Evolutionary conservation across 2,888 invertebrate species (phyloP).

Genomic region (Perizoma flavofasciatum): DNA sequence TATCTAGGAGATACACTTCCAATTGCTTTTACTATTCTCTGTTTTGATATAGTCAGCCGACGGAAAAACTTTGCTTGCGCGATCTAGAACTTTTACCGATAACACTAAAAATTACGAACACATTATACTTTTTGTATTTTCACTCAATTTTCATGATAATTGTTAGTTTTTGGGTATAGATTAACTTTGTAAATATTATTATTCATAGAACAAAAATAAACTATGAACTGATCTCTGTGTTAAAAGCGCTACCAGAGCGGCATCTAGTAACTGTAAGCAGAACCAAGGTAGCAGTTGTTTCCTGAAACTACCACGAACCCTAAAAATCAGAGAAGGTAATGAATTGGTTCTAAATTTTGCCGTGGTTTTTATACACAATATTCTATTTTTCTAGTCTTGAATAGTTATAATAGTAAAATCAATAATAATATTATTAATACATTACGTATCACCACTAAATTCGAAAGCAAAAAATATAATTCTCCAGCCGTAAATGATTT

Average conservation of each 20-base stretch:
- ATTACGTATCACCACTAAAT: too few species aligned
- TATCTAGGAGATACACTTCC: slow-evolving; percentile 74
- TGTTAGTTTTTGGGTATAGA: not conserved
- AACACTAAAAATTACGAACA: not conserved
- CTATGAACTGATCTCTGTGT: not conserved
- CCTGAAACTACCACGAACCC: not conserved
- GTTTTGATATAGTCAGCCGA: slow-evolving; percentile 49
- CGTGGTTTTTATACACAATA: too few species aligned
- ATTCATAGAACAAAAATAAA: not conserved
- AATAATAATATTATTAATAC: too few species aligned
- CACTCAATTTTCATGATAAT: not conserved
- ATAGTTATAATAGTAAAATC: too few species aligned
- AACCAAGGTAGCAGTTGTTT: not conserved
- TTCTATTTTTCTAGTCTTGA: too few species aligned
- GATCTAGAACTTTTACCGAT: slow-evolving; percentile 11
- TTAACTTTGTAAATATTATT: too few species aligned
- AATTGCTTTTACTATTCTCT: fast-evolving
- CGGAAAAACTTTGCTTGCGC: slow-evolving; percentile 52
- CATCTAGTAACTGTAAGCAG: not conserved
- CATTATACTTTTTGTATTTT: slow-evolving; percentile 5
- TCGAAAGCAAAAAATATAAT: too few species aligned
- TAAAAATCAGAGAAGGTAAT: too few species aligned
- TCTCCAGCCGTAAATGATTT: too few species aligned
- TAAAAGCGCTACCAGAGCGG: not conserved
- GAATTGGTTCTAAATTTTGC: too few species aligned